Evolutionary conservation across 2,797 vertebrate genomes (phyloP), one percentile per base, ranked within the genome.

Genomic region (Choloepus didactylus): DNA sequence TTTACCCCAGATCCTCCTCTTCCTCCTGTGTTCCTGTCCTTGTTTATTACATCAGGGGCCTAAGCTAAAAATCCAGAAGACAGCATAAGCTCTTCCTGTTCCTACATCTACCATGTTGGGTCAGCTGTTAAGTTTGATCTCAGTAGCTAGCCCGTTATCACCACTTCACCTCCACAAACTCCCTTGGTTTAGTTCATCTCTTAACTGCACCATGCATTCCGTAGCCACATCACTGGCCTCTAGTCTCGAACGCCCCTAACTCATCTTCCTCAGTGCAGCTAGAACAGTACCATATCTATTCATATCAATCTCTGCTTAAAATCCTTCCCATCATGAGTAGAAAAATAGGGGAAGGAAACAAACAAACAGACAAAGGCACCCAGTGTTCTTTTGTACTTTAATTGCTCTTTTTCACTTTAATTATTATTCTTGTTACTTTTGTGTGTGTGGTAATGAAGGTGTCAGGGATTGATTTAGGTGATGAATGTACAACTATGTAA

Each of bases 21-120:
- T 70, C 44, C 77, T 76, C 15, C 3, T 21, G n/a, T 66, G 3
- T 44, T 80, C 66, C 60, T 56, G 6, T 25, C 66, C 29, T 46
- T 54, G 67, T 41, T 54, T 8, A 29, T 87, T 51, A 38, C 64
- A 31, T 59, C 19, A 41, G 31, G 70, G 29, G 56, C 54, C 49
- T 66, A 9, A 1, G 9, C 46, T 27, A 60, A n/a, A 67, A 27
- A 16, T 38, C n/a, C 25, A 83, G 70, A 18, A 46, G 21, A 27
- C 59, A 23, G 44, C 27, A 0, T 19, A 31, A 84, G 23, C 29
- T 41, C 23, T 80, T 81, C 41, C 35, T 70, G 25, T 69, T 56
- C 69, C 54, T n/a, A 5, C 10, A 38, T 9, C 12, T 19, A 16
- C 44, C 23, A 35, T 18, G 3, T 21, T 0, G 7, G 69, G 16